Evolutionary conservation across 2,113 vertebrate species (phyloP), one percentile per base, ranked within the genome.

Genomic region (Gallinago undulata): DNA sequence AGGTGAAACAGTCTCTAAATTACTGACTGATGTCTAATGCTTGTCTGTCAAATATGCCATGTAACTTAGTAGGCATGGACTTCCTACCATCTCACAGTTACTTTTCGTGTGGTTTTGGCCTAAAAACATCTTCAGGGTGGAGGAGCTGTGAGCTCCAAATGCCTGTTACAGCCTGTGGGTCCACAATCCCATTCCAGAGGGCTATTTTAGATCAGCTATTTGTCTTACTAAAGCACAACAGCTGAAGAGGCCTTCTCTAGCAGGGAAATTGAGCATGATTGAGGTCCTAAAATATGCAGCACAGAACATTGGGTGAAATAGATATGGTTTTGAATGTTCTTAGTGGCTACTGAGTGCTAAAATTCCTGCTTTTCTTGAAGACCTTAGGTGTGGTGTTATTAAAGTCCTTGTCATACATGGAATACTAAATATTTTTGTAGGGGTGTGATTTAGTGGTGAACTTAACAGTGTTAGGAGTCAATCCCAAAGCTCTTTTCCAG

Each of bases 261-360:
- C 10, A 8, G 11, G 50, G 45, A 55, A 81, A 66, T 50, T 12
- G 1, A 37, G 28, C 14, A 1, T 28, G 51, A 21, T 0, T 76
- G 81, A 83, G 63, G 19, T 37, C 53, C 50, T 83, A 27, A 83
- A 87, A 74, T 14, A n/a, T 4, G 37, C 60, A 63, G 31, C 50
- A 50, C 13, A 57, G 56, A 81, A 53, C 37, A 21, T 3, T 64
- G 55, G 39, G 31, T 5, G 28, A 57, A 66, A 51, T 4, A 68
- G 35, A 19, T 79, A 37, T 24, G 7, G 24, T 91, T 94, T 37
- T 76, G 31, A 66, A 76, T 56, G 12, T 7, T 12, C 69, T 64
- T 15, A 15, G 47, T 72, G 62, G 25, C 25, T 92, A 4, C 48
- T 41, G 60, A 68, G 12, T 78, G n/a, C 66, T 62, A 2, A 83